A percentile compares a stretch with the other conserved stretches of the same genome.
phyloP scores from a whole-genome alignment of 1,140 invertebrate genomes.

The Euura lappo region DNA sequence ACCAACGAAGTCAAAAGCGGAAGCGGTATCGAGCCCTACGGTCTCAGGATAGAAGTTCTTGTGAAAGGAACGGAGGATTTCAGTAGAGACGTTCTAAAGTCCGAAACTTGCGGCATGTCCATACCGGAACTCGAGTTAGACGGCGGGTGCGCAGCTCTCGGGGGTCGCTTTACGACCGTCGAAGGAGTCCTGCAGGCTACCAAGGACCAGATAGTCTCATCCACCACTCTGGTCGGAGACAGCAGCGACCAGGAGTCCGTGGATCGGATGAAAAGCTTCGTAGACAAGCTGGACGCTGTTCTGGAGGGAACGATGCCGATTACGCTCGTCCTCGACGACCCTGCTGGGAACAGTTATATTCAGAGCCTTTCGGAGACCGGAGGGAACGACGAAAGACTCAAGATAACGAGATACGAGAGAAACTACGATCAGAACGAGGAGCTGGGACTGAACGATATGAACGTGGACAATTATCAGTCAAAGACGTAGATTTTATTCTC shows the following conservation, averaged over 20 bases:
- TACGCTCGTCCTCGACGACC: slow-evolving; percentile 91
- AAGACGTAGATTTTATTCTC: slow-evolving; percentile 6
- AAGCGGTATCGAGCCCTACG: slow-evolving; percentile 85
- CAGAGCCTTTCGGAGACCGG: slow-evolving; percentile 80
- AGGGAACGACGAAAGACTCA: slow-evolving; percentile 74
- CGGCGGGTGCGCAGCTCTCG: slow-evolving; percentile 82
- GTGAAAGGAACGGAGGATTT: slow-evolving; percentile 82
- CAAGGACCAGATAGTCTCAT: slow-evolving; percentile 73
- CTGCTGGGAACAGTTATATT: slow-evolving; percentile 96
- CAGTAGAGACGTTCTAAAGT: slow-evolving; percentile 93
- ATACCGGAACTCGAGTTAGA: slow-evolving; percentile 94
- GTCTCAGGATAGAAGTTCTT: slow-evolving; percentile 78
- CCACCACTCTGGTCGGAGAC: slow-evolving; percentile 76
- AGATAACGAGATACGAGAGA: slow-evolving; percentile 83
- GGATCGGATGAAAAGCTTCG: slow-evolving; percentile 68
- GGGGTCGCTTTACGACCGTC: slow-evolving; percentile 94
- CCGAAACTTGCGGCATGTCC: slow-evolving; percentile 86
- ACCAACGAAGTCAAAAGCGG: slow-evolving; percentile 97
- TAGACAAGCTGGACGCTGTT: slow-evolving; percentile 74
- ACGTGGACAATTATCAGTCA: slow-evolving; percentile 81
- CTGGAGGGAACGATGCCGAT: slow-evolving; percentile 68
- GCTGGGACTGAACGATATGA: slow-evolving; percentile 96
- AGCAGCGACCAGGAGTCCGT: slow-evolving; percentile 66
- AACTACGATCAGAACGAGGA: slow-evolving; percentile 94
- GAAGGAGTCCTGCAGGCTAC: slow-evolving; percentile 82